Base-by-base conservation (phyloP, 2,888 invertebrate genomes). In the Hirtodrosophila alboralis region DNA sequence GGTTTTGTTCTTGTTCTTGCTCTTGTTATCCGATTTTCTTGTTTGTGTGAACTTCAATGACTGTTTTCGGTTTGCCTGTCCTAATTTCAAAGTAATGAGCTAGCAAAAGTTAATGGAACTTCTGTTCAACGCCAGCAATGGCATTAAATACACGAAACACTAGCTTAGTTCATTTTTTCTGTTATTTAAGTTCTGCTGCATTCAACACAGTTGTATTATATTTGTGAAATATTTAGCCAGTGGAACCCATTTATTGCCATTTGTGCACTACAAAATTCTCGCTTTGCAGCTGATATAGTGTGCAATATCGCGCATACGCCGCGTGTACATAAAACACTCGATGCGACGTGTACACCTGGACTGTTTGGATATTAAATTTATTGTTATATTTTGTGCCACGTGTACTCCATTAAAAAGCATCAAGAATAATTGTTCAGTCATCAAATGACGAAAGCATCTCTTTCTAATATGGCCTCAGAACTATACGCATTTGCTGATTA, bases 31-130 rank as follows among this genome's bases (percentile, higher is more conserved):
- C 9, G 40, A 30, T 38, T 48, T 41, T 10, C 41, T 48, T 65
- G 45, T 30, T 34, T 51, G 45, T 28, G 53, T 41, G 37, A 58
- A 64, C 45, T 68, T 58, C 61, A 49, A 59, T 38, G 58, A 51
- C 58, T 58, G 66, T 47, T 52, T 52, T 53, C 37, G 61, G 61
- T 45, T 63, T 37, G 54, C 31, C 41, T 53, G 45, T 54, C 57
- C 56, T 66, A 81, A 86, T 80, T 71, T 71, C 59, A 23, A 58
- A 66, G 65, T 78, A 71, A 85, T 74, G 53, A 83, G 75, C 56
- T 56, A 51, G 63, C 62, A 60, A 57, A 84, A 81, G 78, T 86
- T 84, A 84, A 84, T 86, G 87, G 71, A 80, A 86, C 59, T 84
- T 83, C 41, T 18, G 40, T 38, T 41, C 48, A 28, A 26, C n/a